Conservation (phyloP, 2,113 vertebrate genomes). For the Siphamia tubifer region DNA sequence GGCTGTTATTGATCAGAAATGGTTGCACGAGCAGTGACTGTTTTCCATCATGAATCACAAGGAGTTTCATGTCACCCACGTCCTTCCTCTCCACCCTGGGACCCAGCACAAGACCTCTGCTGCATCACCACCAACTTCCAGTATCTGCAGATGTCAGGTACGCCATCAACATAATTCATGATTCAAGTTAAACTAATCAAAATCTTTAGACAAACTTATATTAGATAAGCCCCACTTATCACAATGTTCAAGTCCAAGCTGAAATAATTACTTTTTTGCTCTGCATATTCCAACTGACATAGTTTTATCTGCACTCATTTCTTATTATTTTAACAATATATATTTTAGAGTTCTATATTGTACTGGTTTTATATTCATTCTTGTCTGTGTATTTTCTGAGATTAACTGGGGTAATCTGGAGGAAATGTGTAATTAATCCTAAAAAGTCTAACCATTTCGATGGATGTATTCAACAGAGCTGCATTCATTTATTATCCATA, state of each 20-base stretch:
- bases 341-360: too few relatives aligned
- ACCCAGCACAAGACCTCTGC: constrained; percentile 84
- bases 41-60: constrained; percentile 36
- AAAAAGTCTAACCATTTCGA: not conserved
- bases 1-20: constrained; percentile 37
- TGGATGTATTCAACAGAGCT: not conserved
- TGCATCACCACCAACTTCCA: constrained; percentile 90
- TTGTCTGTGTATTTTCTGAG: too few relatives aligned
- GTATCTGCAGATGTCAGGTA: constrained; percentile 84
- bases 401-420: not conserved
- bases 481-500: not conserved
- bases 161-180: not conserved
- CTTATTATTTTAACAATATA: too few relatives aligned
- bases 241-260: too few relatives aligned
- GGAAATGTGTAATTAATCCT: not conserved
- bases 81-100: constrained; percentile 56
- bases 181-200: not conserved
- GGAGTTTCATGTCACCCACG: constrained; percentile 27
- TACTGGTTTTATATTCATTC: too few relatives aligned
- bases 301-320: too few relatives aligned
- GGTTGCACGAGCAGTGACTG: constrained; percentile 51
- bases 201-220: too few relatives aligned
- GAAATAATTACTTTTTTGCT: too few relatives aligned
- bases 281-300: too few relatives aligned
- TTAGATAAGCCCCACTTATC: too few relatives aligned